Evolutionary conservation across 2,888 invertebrate species (phyloP).

Genomic region (Himalopsyche anomala): DNA sequence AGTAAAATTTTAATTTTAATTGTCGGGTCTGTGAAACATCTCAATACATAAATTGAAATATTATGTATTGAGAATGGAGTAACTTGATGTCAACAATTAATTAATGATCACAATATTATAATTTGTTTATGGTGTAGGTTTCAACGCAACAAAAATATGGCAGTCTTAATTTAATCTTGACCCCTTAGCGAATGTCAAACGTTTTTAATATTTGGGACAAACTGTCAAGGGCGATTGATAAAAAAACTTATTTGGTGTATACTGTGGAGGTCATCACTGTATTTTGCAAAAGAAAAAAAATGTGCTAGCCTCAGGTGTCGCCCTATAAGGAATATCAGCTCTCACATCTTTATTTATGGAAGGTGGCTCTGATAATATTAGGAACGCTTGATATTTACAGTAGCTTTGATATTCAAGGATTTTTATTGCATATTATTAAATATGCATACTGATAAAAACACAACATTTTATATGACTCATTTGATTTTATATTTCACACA

Average conservation of each 20-base stretch:
- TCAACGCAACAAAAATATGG: neutral
- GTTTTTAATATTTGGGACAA: neutral
- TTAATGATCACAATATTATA: no score
- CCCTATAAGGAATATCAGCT: conserved; percentile 5
- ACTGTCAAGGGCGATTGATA: conserved; percentile 17
- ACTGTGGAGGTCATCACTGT: neutral
- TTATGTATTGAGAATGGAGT: no score
- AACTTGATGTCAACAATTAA: no score
- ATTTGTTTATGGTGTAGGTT: neutral
- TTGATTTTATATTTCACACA: no score
- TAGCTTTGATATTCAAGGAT: conserved; percentile 14
- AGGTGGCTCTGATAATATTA: neutral
- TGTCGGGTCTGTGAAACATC: no score
- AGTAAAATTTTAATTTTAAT: no score
- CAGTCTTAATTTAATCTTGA: neutral
- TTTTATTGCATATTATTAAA: neutral
- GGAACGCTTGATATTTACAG: neutral
- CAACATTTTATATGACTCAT: no score
- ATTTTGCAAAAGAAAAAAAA: neutral
- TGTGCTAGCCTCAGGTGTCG: neutral
- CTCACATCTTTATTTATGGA: neutral
- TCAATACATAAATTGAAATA: no score
- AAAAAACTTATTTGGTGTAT: neutral
- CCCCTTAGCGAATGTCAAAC: conserved; percentile 27
- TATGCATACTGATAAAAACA: no score